Evolutionary conservation across 2,888 invertebrate genomes (phyloP).

Genomic region (Xestobium rufovillosum): DNA sequence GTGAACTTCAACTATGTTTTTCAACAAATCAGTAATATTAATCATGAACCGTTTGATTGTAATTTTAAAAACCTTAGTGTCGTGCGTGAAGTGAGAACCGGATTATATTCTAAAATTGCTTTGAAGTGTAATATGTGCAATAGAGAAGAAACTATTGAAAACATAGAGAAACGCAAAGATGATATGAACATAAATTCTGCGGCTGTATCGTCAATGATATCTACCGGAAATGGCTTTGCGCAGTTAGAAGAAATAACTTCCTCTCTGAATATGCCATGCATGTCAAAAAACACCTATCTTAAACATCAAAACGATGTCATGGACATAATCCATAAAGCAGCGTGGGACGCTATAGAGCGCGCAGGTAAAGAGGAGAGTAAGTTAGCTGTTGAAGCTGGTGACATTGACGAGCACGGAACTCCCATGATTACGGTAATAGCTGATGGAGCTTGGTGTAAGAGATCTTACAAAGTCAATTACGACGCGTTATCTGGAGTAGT

Average conservation of each 20-base stretch:
- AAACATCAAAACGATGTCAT: constrained; percentile 5
- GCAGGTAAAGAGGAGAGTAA: constrained; percentile 19
- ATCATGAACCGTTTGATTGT: constrained; percentile 3
- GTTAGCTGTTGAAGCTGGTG: constrained; percentile 16
- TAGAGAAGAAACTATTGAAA: background rate
- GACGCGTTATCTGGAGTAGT: constrained; percentile 25
- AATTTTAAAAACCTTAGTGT: background rate
- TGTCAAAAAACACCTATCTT: constrained; percentile 7
- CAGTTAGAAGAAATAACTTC: constrained; percentile 8
- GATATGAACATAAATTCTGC: constrained; percentile 11
- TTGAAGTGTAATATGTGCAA: constrained; percentile 13
- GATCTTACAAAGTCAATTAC: constrained; percentile 14
- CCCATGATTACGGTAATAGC: constrained; percentile 14
- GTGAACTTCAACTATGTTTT: too few relatives aligned
- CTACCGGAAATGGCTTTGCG: constrained; percentile 8
- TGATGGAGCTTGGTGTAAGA: constrained; percentile 17
- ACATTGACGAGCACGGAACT: constrained; percentile 16
- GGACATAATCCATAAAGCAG: constrained; percentile 3
- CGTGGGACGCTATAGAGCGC: constrained; percentile 14
- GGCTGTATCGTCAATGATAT: constrained; percentile 5
- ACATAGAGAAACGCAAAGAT: background rate
- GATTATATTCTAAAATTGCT: constrained; percentile 3
- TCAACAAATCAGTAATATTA: too few relatives aligned
- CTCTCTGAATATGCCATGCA: constrained; percentile 8
- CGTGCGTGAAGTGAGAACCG: constrained; percentile 4